phyloP scores from a whole-genome alignment of 92 coral and sea anemone species.

The Zoanthus solanderi region DNA sequence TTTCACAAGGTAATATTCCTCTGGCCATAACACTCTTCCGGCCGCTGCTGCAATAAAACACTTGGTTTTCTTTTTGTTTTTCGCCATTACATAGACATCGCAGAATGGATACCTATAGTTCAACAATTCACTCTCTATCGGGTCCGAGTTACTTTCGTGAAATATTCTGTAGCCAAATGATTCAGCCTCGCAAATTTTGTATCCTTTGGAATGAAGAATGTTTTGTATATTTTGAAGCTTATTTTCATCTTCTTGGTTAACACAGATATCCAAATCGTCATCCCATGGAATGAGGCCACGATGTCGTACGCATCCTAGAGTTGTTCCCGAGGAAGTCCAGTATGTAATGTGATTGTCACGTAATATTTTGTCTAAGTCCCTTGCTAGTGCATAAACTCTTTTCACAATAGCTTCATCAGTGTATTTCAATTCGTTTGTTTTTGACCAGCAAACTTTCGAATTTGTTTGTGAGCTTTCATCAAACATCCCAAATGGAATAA shows the following conservation, averaged over 20 bases:
- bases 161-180: slow-evolving; percentile 68
- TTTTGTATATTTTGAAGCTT: slow-evolving; percentile 41
- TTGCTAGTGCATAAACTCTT: slow-evolving; percentile 68
- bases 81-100: slow-evolving; percentile 76
- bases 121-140: slow-evolving; percentile 25
- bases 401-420: slow-evolving; percentile 65
- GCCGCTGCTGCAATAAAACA: slow-evolving; percentile 44
- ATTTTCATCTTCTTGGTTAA: slow-evolving; percentile 61
- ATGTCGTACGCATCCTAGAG: slow-evolving; percentile 76
- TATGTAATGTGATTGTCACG: slow-evolving; percentile 48
- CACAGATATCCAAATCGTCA: slow-evolving; percentile 75
- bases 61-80: slow-evolving; percentile 14
- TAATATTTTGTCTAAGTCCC: slow-evolving; percentile 60
- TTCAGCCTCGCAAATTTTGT: slow-evolving; percentile 57
- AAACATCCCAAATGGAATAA: slow-evolving; percentile 64
- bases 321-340: slow-evolving; percentile 77
- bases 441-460: not conserved
- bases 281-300: slow-evolving; percentile 82
- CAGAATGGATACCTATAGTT: slow-evolving; percentile 76
- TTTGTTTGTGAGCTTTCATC: slow-evolving; percentile 41
- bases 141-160: slow-evolving; percentile 64
- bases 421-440: slow-evolving; percentile 62
- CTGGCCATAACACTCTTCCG: slow-evolving; percentile 65
- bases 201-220: slow-evolving; percentile 44
- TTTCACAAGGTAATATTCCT: slow-evolving; percentile 63